Base-by-base conservation (phyloP, 2,888 invertebrate genomes). In the Heliconius charithonia region DNA sequence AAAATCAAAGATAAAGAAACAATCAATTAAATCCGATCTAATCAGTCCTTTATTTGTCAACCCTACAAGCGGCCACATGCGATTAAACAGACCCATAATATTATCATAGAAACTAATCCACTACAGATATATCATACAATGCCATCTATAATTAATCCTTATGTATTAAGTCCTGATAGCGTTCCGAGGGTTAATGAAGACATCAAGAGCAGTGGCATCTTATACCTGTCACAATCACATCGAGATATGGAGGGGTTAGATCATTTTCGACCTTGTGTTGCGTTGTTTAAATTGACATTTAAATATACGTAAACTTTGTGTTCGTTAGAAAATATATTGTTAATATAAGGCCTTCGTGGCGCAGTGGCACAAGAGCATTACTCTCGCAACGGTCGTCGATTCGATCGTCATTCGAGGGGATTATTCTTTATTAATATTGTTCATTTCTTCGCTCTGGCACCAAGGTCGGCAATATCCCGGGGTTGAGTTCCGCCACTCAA, bases 181-280 rank as follows among this genome's bases (percentile, higher is more conserved):
- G 79, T 82, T 81, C 79, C 86, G 87, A 88, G 90, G 89, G 89
- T 91, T 87, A 87, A 90, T 88, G 85, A 86, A 87, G 89, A 86
- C 89, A 91, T 92, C 92, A 91, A 88, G 89, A 87, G 87, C 91
- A 90, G 90, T 87, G 87, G 85, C 86, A 85, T 86, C 85, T 87
- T 86, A 85, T 87, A 90, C 89, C 91, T 91, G 91, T 89, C 89
- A 81, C 62, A 67, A 56, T 77, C 81, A 81, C 70, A 87, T 87
- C 85, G 87, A 88, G 62, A 77, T 76, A 37, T 74, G 70, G 73
- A 75, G 65, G n/a, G 25, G 37, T 75, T 37, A 29, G 37, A 7
- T 51, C 12, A 87, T 80, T 85, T 83, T 84, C 51, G 79, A 83
- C 85, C 81, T 79, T 87, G 77, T 59, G 3, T 3, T n/a, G 0